Evolutionary conservation across 1,140 invertebrate genomes (phyloP).

Genomic region (Zaprionus taronus): DNA sequence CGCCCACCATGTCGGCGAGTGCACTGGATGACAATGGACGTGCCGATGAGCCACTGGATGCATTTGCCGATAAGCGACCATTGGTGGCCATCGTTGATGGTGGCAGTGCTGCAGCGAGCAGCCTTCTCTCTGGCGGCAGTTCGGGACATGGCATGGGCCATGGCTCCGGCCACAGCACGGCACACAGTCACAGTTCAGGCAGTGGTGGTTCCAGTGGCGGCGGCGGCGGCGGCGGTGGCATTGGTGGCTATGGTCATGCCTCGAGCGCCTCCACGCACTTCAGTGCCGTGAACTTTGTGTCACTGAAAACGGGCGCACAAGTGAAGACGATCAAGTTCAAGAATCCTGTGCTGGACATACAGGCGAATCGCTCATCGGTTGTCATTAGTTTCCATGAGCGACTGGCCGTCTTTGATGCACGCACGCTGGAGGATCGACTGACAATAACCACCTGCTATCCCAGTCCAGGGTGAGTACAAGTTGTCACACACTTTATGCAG

Average conservation of each 20-base stretch:
- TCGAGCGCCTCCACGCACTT: slow-evolving; percentile 87
- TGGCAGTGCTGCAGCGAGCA: slow-evolving; percentile 85
- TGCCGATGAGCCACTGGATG: slow-evolving; percentile 86
- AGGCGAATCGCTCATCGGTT: slow-evolving; percentile 92
- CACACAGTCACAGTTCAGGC: background rate
- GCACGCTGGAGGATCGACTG: slow-evolving; percentile 93
- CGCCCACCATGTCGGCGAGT: slow-evolving; percentile 85
- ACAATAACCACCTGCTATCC: slow-evolving; percentile 96
- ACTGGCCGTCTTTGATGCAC: slow-evolving; percentile 95
- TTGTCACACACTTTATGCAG: background rate
- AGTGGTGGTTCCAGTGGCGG: background rate
- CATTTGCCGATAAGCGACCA: slow-evolving; percentile 91
- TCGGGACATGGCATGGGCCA: background rate
- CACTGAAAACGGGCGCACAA: slow-evolving; percentile 94
- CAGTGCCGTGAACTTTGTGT: slow-evolving; percentile 95
- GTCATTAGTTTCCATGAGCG: slow-evolving; percentile 95
- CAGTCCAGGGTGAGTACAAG: slow-evolving; percentile 86
- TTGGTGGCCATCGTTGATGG: slow-evolving; percentile 94
- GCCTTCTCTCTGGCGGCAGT: slow-evolving; percentile 37
- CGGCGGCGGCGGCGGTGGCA: background rate
- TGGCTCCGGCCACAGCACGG: background rate
- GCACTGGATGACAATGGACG: slow-evolving; percentile 69
- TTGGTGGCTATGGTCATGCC: background rate
- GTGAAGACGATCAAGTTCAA: slow-evolving; percentile 97
- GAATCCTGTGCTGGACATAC: slow-evolving; percentile 93